Evolutionary conservation across 2,797 vertebrate genomes (phyloP), one percentile per base, ranked within the genome.

Genomic region (Bradypus variegatus): DNA sequence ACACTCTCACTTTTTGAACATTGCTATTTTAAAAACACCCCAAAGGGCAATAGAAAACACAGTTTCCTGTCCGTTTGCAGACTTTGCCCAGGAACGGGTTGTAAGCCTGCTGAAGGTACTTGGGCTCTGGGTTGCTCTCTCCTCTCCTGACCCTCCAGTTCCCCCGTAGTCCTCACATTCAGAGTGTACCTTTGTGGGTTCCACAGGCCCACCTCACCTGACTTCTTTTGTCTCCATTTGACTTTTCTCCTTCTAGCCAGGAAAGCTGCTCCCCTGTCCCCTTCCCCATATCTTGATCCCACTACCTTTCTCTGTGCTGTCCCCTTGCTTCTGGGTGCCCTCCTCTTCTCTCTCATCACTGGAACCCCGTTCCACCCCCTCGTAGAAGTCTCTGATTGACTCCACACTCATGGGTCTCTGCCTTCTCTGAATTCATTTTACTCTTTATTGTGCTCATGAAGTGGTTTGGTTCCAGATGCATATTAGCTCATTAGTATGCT

Each of bases 261-360:
- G 69, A 38, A 23, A 21, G n/a, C 19, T 16, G 29, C 58, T 80
- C 23, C 33, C 36, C 16, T 13, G 45, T 55, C 41, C 41, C 41
- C 8, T 45, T 45, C 29, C 50, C 16, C 4, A 1, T 2, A 6
- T 48, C 33, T 23, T 0, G 7, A 3, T 7, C 58, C 76, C 2
- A 0, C 4, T 5, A 27, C 55, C 65, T 78, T 18, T 3, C 64
- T 73, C 45, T 25, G 11, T 25, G 14, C 62, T 62, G 13, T 48
- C 70, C 36, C 38, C 1, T 19, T 31, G 16, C 16, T 64, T 33
- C 55, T 8, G 8, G 25, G 8, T 62, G 25, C 15, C 18, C 31
- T 45, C 55, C 31, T 45, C 55, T 41, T 41, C 60, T 38, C 18
- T 14, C 65, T 86, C 41, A 27, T 33, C 19, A 48, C 31, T 55